Base-by-base conservation (phyloP, 2,888 invertebrate species). In the Tinea semifulvella region DNA sequence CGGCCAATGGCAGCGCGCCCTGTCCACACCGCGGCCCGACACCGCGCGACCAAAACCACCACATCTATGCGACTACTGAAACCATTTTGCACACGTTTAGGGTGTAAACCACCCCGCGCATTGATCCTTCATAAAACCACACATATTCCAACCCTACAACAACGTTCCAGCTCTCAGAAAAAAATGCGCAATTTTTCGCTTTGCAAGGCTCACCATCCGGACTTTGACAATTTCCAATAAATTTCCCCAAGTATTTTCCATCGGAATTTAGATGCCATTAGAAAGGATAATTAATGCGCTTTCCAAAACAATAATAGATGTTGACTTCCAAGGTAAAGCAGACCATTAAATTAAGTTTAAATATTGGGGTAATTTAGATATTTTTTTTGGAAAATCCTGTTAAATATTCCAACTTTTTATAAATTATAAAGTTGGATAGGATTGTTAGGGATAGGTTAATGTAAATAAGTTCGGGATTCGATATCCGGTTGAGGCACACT, bases 61-160 rank as follows among this genome's bases (percentile, higher is more conserved):
- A 64, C 64, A 65, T 65, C 63, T 63, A 61, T 56, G 54, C 65
- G 65, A 69, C 69, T 40, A 16, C 38, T 40, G 17, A 52, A 52
- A 54, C 56, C 53, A 65, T 75, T 74, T 68, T 75, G 64, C 68
- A 63, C 57, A 69, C 50, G 58, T 76, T 79, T 69, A 73, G 60
- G 61, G 60, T 57, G 53, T 56, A 56, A 47, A 47, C 52, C 52
- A 53, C 62, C 67, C 57, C 69, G 76, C 77, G 75, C 77, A 75
- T 42, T 38, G 49, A 51, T 53, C 53, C 60, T 47, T 52, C 55
- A 47, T 50, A 8, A 3, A 17, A 27, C n/a, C 16, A 2, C 16
- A 16, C n/a, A 42, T 13, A 10, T 18, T 13, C 10, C 10, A 18
- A 27, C 27, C 14, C 2, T 18, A 4, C 10, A 7, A n/a, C n/a